Percentiles rank a stretch among this genome's conserved stretches.
These are phyloP conservation scores for Brenthis hecate DNA, from an alignment of 2,888 invertebrate genomes.

Conservation along the genomic window DNA sequence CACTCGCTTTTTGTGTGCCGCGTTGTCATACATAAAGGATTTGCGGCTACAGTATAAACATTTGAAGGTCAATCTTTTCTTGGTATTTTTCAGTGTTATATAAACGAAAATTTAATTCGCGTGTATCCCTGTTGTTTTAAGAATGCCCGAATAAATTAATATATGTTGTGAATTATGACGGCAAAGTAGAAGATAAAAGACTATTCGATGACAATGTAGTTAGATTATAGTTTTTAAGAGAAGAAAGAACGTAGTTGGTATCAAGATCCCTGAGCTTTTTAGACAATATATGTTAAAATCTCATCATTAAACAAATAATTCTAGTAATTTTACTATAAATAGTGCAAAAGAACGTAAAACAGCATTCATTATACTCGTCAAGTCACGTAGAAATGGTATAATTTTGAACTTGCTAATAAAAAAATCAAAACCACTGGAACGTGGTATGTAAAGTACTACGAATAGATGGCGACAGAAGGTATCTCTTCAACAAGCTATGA, in stretches of 20 bases:
- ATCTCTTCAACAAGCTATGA: slow-evolving; percentile 2
- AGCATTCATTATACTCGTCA: slow-evolving; percentile 5
- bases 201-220: no score
- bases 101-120: background rate
- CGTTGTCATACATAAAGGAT: slow-evolving; percentile 26
- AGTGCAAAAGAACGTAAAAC: slow-evolving; percentile 13
- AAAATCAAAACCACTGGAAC: background rate
- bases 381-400: background rate
- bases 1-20: slow-evolving; percentile 34
- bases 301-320: no score
- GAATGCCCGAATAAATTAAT: no score
- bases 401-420: slow-evolving; percentile 5
- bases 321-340: slow-evolving; percentile 13
- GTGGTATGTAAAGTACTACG: background rate
- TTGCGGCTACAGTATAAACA: slow-evolving; percentile 13
- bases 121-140: background rate
- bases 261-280: no score
- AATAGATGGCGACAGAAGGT: slow-evolving; percentile 1
- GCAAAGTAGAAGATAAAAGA: no score
- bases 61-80: slow-evolving; percentile 29
- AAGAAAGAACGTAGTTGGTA: no score
- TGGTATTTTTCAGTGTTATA: slow-evolving; percentile 24
- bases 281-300: no score
- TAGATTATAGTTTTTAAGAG: no score
- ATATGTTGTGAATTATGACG: no score